Evolutionary conservation across 1,140 invertebrate genomes (phyloP), one percentile per base, ranked within the genome.

Genomic region (Drosophila setifemur): DNA sequence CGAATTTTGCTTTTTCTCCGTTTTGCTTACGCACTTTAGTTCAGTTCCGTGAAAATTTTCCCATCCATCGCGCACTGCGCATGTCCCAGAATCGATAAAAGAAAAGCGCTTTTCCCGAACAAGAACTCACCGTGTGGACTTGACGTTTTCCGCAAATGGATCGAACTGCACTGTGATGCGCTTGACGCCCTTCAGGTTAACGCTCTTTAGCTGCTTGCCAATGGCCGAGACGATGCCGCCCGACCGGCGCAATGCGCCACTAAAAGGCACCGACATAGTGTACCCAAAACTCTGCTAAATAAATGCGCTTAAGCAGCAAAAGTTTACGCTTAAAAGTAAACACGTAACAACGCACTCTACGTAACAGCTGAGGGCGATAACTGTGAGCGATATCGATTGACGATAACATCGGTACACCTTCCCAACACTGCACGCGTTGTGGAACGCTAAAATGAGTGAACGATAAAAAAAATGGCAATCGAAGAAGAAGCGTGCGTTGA

Each of bases 151-250:
- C 67, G 93, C 91, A 91, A 97, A 97, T 4, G 96, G 96, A 92
- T 97, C 96, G 76, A 97, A 97, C 81, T 94, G 93, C 37, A 97
- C 93, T 9, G 92, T 92, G 53, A 97, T 93, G 89, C 93, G 93
- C 76, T 95, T 94, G 0, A 95, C 94, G n/a, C 95, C 95, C 90
- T 95, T 95, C 12, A 97, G 92, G 91, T 94, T 95, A 5, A 97
- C 79, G 49, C 75, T 66, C 78, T 92, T 94, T 35, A 96, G 61
- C 89, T 96, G 94, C 89, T 95, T 95, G 35, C 81, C 90, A 50
- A 96, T 94, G 31, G 94, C 94, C 75, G 93, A 93, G 25, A 94
- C 90, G 16, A 95, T 50, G 28, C 95, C 95, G 11, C 89, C 91
- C 0, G 93, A 94, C 49, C 93, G 92, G 45, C 89, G 90, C 25